These are phyloP conservation scores for Eurystomus glaucurus DNA, from an alignment of 2,797 vertebrate genomes.

Conservation along the genomic window DNA sequence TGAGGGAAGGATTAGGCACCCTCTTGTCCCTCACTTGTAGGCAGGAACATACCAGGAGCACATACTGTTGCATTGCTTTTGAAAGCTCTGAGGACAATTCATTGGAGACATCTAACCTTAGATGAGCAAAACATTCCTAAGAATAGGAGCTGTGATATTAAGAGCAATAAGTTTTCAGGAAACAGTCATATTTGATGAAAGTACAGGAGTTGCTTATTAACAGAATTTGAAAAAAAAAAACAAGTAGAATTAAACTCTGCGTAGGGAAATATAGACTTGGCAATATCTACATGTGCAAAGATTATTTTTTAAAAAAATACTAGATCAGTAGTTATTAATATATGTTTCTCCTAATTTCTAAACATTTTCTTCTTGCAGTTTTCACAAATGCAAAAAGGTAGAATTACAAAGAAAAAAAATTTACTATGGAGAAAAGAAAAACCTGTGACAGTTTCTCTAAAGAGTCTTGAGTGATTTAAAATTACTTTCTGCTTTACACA, in stretches of 20 bases:
- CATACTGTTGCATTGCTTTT: not conserved
- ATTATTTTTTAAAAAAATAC: rapidly evolving
- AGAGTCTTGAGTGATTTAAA: not conserved
- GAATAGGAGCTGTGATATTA: not conserved
- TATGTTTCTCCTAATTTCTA: not conserved
- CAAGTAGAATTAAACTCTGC: not conserved
- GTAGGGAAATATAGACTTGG: not conserved
- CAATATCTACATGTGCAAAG: not conserved
- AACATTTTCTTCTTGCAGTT: not conserved
- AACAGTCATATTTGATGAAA: not conserved
- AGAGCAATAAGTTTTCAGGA: not conserved
- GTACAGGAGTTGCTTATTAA: not conserved
- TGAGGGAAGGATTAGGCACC: not conserved
- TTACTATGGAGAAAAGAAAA: not conserved
- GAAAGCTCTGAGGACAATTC: not conserved
- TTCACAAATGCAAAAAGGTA: not conserved
- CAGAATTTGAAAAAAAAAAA: not conserved
- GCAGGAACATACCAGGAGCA: not conserved
- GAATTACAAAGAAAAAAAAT: not conserved
- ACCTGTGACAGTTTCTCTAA: not conserved
- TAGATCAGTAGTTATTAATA: not conserved
- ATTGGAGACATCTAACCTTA: not conserved
- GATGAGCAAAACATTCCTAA: not conserved
- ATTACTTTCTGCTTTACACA: not conserved
- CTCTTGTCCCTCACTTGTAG: not conserved